Evolutionary conservation across 2,888 invertebrate species (phyloP), one percentile per base, ranked within the genome.

Genomic region (Conchocele bisecta): DNA sequence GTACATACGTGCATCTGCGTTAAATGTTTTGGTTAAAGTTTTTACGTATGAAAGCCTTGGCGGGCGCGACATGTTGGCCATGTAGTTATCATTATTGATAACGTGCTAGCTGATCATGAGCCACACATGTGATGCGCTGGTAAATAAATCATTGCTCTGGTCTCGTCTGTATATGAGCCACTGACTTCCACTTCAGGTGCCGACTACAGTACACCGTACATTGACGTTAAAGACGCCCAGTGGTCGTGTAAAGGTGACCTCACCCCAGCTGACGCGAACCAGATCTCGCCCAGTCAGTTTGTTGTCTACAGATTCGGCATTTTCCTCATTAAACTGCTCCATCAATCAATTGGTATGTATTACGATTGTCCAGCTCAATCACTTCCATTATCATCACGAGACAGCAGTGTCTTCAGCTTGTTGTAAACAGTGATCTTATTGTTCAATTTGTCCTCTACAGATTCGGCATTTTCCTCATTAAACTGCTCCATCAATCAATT

Each of bases 141-240:
- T n/a, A n/a, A n/a, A n/a, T n/a, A n/a, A n/a, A n/a, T n/a, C n/a
- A n/a, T n/a, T n/a, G n/a, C n/a, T n/a, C n/a, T n/a, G n/a, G n/a
- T n/a, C n/a, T n/a, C n/a, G n/a, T n/a, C n/a, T n/a, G n/a, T n/a
- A n/a, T n/a, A n/a, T n/a, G n/a, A n/a, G n/a, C n/a, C n/a, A n/a
- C n/a, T n/a, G n/a, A n/a, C n/a, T 15, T 35, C 26, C 56, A 37
- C 68, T 71, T 3, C 74, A 90, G 89, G 89, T 50, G 89, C 82
- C 11, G 89, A 90, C 72, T 89, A 90, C 75, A 77, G 72, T 41
- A 73, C 71, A 31, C 64, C 89, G 2, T 89, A 88, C 81, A 85
- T 90, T 44, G 90, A 89, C 66, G 85, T 88, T 4, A 89, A 89
- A 74, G 90, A 90, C 57, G 89, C 89, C 17, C 90, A 90, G 77